Evolutionary conservation across 35 echinoderm and acorn worm species (phyloP).

Genomic region (Stichopus chloronotus): DNA sequence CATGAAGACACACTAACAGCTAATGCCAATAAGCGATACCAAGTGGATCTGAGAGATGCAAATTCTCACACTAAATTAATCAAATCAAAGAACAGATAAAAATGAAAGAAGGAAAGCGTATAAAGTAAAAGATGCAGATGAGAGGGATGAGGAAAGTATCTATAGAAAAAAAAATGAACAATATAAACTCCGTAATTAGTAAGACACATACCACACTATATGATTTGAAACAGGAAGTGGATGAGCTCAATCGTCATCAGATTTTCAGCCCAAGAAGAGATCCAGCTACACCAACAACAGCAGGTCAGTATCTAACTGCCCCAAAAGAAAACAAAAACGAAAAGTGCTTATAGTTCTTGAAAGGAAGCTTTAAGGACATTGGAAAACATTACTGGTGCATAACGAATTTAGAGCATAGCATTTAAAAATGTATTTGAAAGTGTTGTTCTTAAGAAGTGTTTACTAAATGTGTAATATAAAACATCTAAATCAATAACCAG

Average conservation of each 20-base stretch:
- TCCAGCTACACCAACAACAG: slow-evolving; percentile 43
- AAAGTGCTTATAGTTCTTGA: too few species aligned
- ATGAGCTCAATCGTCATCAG: slow-evolving; percentile 90
- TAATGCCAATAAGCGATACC: slow-evolving; percentile 59
- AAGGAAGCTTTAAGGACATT: too few species aligned
- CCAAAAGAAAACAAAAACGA: too few species aligned
- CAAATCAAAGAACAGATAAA: slow-evolving; percentile 87
- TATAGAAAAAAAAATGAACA: slow-evolving; percentile 90
- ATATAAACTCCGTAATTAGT: slow-evolving; percentile 83
- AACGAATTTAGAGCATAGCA: too few species aligned
- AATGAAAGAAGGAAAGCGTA: slow-evolving; percentile 89
- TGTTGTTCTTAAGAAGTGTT: too few species aligned
- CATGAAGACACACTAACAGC: slow-evolving; percentile 44
- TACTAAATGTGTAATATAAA: too few species aligned
- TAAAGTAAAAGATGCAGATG: slow-evolving; percentile 98
- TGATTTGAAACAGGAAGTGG: slow-evolving; percentile 90
- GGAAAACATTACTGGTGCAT: too few species aligned
- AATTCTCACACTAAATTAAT: slow-evolving; percentile 86
- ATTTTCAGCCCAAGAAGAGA: slow-evolving; percentile 73
- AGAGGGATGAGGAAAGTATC: slow-evolving; percentile 89
- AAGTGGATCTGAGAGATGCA: slow-evolving; percentile 86
- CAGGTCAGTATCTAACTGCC: too few species aligned
- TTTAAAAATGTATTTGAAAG: too few species aligned
- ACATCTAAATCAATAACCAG: too few species aligned
- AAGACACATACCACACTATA: slow-evolving; percentile 81